These are phyloP conservation scores for Boloria euphrosyne DNA, from an alignment of 2,888 invertebrate species.

Conservation along the genomic window DNA sequence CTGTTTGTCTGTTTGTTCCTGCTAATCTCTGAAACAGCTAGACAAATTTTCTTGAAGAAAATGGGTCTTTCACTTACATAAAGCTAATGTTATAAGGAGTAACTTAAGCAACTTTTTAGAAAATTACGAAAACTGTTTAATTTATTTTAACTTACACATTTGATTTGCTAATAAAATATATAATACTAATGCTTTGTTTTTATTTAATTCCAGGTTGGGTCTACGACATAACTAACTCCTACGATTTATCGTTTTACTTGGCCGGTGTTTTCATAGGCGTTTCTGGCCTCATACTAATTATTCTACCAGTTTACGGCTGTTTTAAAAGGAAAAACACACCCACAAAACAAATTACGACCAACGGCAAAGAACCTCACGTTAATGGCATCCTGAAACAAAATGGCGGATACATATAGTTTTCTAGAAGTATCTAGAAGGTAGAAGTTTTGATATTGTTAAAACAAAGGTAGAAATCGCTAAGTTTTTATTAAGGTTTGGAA, in stretches of 20 bases:
- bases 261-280: slow-evolving; percentile 90
- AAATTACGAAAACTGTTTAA: too few species aligned
- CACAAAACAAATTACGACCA: slow-evolving; percentile 15
- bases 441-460: neutral
- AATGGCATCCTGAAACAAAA: slow-evolving; percentile 45
- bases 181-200: too few species aligned
- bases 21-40: too few species aligned
- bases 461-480: neutral
- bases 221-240: slow-evolving; percentile 89
- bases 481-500: neutral
- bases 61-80: too few species aligned
- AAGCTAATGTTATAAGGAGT: too few species aligned
- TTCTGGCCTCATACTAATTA: slow-evolving; percentile 85
- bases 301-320: slow-evolving; percentile 53
- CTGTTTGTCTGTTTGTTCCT: too few species aligned
- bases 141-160: too few species aligned
- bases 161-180: too few species aligned
- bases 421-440: neutral
- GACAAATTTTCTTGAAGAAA: too few species aligned
- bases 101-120: too few species aligned
- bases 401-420: slow-evolving; percentile 27
- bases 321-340: slow-evolving; percentile 34
- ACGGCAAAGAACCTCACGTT: slow-evolving; percentile 26
- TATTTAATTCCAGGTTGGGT: slow-evolving; percentile 88
- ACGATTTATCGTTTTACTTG: slow-evolving; percentile 90